Conservation (phyloP, 2,113 vertebrate genomes). For the Cavia aperea region DNA sequence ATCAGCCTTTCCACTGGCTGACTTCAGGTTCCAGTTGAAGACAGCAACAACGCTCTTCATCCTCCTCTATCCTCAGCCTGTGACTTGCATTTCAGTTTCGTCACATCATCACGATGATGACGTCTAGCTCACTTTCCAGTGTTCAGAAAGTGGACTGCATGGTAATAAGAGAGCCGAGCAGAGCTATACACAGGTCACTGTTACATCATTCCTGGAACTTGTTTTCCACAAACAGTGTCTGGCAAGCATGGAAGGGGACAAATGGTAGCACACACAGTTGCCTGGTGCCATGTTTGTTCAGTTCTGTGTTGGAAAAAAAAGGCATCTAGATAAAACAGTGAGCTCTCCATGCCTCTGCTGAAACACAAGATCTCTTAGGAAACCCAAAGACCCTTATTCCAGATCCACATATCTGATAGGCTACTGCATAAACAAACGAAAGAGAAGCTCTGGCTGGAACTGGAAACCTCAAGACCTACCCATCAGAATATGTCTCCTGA, state of each 20-base stretch:
- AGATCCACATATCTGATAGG: background rate
- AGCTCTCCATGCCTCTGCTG: background rate
- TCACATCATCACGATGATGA: background rate
- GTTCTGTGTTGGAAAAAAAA: background rate
- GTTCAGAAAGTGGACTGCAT: background rate
- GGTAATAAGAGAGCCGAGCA: background rate
- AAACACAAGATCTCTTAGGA: background rate
- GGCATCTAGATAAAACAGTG: background rate
- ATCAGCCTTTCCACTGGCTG: background rate
- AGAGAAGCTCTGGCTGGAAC: background rate
- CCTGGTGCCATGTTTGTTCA: background rate
- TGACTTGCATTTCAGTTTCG: background rate
- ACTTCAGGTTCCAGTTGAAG: background rate
- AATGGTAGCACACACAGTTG: background rate
- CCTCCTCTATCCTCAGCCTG: background rate
- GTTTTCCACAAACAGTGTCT: background rate
- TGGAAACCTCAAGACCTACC: background rate
- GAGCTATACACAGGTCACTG: background rate
- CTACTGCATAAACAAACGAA: background rate
- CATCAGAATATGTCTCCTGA: background rate
- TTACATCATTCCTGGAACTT: background rate
- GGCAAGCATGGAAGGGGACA: background rate
- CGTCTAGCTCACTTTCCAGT: background rate
- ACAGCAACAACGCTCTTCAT: background rate
- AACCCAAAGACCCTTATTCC: background rate